Base-by-base conservation (phyloP, 2,113 vertebrate genomes). In the Nothocercus julius region DNA sequence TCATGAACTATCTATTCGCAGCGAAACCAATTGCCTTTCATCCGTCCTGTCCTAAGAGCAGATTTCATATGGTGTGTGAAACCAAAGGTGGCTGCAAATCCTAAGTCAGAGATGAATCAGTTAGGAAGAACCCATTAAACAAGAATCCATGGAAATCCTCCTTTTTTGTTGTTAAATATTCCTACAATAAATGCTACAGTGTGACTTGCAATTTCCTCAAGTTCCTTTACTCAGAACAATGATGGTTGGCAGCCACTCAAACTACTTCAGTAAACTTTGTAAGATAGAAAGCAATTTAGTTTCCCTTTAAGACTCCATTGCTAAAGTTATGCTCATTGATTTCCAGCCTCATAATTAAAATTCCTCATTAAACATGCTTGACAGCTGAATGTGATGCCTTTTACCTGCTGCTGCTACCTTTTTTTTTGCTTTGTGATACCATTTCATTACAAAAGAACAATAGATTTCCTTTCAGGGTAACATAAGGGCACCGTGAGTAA, bases 61-160 rank as follows among this genome's bases (percentile, higher is more conserved):
- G 40, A 61, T 95, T 97, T 97, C 86, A 83, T 58, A 92, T 12
- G 38, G 91, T 91, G 88, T 2, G 3, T 88, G 96, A 97, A 98
- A 96, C 77, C 7, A 49, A 88, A 77, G 61, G 51, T 61, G 77
- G 62, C 96, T 90, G 90, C 92, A 44, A 93, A 97, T 82, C 74
- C 8, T 80, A 95, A 95, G 88, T 95, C 91, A 96, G 95, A 97
- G 95, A 97, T 97, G 96, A 98, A 97, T 97, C 92, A 96, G 97
- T 97, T 97, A 93, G 95, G 96, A 97, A 97, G 96, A 97, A 96
- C 96, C 66, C 91, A 97, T 98, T 98, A 96, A 97, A 94, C 90
- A 96, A 94, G 97, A 97, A 97, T 97, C 98, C 94, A 70, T 97
- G 96, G 96, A 97, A 97, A 98, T 97, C 96, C 96, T 98, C 95